These are phyloP conservation scores for Scolopax mira DNA, from an alignment of 2,113 vertebrate species.

Conservation along the genomic window DNA sequence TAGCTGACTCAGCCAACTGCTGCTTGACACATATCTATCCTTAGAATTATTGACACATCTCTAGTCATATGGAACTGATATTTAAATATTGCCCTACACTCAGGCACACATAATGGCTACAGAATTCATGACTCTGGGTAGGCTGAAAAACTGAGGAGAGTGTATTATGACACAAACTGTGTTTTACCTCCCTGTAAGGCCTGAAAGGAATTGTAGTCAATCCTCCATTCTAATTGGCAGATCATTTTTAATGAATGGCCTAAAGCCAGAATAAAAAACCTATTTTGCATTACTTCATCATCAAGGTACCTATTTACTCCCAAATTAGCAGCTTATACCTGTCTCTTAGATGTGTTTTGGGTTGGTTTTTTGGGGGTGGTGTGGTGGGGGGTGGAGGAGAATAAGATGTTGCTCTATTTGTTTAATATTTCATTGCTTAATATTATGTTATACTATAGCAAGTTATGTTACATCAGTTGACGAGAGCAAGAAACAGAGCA, in stretches of 20 bases:
- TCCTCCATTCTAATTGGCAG: slow-evolving; percentile 54
- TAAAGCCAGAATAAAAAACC: slow-evolving; percentile 23
- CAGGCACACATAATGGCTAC: not conserved
- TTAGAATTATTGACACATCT: slow-evolving; percentile 28
- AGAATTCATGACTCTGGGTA: not conserved
- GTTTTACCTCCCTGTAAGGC: slow-evolving; percentile 58
- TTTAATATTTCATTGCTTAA: not conserved
- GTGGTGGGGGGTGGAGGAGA: not conserved
- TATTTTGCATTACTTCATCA: slow-evolving; percentile 44
- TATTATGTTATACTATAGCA: not conserved
- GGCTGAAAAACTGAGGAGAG: slow-evolving; percentile 41
- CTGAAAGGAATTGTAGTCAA: slow-evolving; percentile 53
- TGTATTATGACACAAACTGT: slow-evolving; percentile 51
- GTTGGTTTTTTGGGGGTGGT: not conserved
- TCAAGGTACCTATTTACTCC: not conserved
- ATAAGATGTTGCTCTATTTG: not conserved
- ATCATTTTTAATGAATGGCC: slow-evolving; percentile 69
- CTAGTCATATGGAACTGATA: slow-evolving; percentile 28
- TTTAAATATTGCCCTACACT: slow-evolving; percentile 10
- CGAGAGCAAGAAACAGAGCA: not conserved
- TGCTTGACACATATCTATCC: slow-evolving; percentile 38
- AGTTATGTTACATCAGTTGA: not conserved
- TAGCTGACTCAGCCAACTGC: slow-evolving; percentile 55
- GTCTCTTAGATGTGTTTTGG: not conserved
- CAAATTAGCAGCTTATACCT: slow-evolving; percentile 20